Evolutionary conservation across 1,140 invertebrate species (phyloP).

Genomic region (Akabosia matsudoensis): DNA sequence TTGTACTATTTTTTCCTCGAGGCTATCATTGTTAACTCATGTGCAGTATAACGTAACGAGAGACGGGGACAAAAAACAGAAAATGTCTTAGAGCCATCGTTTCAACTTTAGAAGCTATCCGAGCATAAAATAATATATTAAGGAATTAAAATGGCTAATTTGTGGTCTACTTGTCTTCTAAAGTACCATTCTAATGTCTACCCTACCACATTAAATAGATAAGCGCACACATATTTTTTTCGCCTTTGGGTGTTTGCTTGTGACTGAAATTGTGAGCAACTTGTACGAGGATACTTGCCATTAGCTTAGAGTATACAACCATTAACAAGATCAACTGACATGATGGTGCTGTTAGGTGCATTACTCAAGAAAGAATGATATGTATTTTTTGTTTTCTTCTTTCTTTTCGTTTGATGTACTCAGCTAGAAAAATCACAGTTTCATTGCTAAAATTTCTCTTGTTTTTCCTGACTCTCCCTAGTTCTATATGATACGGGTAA

Average conservation of each 20-base stretch:
- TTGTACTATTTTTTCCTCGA: background rate
- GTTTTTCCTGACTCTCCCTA: background rate
- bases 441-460: background rate
- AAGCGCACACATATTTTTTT: background rate
- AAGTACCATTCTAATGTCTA: constrained; percentile 8
- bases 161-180: constrained; percentile 6
- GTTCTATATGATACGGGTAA: too few species aligned
- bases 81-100: background rate
- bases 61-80: background rate
- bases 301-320: too few species aligned
- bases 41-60: background rate
- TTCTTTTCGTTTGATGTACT: background rate
- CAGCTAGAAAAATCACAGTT: background rate
- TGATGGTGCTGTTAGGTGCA: background rate
- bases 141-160: constrained; percentile 22
- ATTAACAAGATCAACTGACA: background rate
- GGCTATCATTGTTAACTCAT: background rate
- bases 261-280: too few species aligned
- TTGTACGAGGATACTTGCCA: too few species aligned
- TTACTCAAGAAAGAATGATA: background rate
- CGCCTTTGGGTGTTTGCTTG: background rate
- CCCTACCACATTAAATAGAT: constrained; percentile 17
- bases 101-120: background rate
- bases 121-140: background rate
- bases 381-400: background rate